Conservation (phyloP, 2,888 invertebrate species). For the Lepidochrysops patricia region DNA sequence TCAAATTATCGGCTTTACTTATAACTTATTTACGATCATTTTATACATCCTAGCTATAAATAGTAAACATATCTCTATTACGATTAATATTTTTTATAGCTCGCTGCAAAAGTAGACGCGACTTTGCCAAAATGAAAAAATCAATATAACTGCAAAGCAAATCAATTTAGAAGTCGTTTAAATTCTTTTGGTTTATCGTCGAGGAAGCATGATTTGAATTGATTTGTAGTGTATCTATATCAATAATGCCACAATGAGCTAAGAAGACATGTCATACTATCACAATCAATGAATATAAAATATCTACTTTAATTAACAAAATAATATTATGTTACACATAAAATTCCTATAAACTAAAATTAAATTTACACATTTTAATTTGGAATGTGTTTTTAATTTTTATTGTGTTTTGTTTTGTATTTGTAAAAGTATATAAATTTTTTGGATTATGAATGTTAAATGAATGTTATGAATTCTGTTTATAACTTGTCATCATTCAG, state of each 20-base stretch:
- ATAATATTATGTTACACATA: too few species aligned
- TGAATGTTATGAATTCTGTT: too few species aligned
- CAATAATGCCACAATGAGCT: background rate
- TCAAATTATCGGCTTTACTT: background rate
- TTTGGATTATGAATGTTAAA: too few species aligned
- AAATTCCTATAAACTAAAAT: too few species aligned
- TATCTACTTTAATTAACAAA: too few species aligned
- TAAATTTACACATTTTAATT: too few species aligned
- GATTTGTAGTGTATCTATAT: background rate
- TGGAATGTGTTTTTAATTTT: too few species aligned
- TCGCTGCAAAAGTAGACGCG: background rate
- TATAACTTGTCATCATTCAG: too few species aligned
- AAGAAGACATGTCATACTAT: too few species aligned
- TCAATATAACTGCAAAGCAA: conserved; percentile 1
- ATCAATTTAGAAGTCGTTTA: background rate
- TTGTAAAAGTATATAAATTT: too few species aligned
- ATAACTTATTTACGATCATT: background rate
- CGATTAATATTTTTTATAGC: background rate
- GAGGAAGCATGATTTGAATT: background rate
- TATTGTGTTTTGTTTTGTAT: too few species aligned
- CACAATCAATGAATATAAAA: too few species aligned
- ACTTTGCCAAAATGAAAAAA: background rate
- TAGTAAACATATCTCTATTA: background rate
- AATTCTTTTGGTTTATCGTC: background rate
- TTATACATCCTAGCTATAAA: background rate